Evolutionary conservation across 2,113 vertebrate species (phyloP).

Genomic region (Chascanopsetta lugubris): DNA sequence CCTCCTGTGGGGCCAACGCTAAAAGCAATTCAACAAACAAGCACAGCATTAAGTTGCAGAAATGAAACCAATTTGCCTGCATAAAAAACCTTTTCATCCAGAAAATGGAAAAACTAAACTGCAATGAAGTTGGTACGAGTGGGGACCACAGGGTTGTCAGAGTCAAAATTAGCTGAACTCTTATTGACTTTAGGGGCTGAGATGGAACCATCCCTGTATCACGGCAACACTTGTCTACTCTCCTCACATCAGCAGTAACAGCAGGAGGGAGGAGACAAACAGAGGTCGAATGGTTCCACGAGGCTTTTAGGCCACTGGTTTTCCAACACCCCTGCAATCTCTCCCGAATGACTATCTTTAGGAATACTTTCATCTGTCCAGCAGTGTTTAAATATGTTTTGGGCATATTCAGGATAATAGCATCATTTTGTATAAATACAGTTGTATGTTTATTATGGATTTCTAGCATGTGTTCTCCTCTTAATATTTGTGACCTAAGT

Average conservation of each 20-base stretch:
- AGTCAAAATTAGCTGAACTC: neutral
- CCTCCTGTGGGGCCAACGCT: neutral
- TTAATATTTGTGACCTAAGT: neutral
- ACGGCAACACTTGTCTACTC: neutral
- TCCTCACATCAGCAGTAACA: neutral
- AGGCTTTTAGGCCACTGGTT: neutral
- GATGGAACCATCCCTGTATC: neutral
- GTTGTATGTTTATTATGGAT: too few species aligned
- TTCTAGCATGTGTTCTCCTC: neutral
- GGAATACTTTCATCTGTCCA: neutral
- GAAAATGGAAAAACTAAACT: neutral
- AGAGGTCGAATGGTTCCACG: neutral
- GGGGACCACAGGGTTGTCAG: neutral
- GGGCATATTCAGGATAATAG: neutral
- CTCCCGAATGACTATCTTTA: neutral
- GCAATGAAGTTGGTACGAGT: neutral
- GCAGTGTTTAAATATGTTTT: neutral
- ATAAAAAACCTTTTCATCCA: neutral
- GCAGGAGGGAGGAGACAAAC: neutral
- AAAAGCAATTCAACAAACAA: neutral
- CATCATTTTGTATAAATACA: neutral
- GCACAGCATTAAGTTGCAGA: neutral
- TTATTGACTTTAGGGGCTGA: neutral
- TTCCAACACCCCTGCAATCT: neutral
- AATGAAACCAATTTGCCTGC: neutral